Percentiles rank a stretch among this genome's conserved stretches.
Conservation (phyloP, 37 sponge, comb jelly and placozoan species). For the Chondrilla cf. caribensis region DNA sequence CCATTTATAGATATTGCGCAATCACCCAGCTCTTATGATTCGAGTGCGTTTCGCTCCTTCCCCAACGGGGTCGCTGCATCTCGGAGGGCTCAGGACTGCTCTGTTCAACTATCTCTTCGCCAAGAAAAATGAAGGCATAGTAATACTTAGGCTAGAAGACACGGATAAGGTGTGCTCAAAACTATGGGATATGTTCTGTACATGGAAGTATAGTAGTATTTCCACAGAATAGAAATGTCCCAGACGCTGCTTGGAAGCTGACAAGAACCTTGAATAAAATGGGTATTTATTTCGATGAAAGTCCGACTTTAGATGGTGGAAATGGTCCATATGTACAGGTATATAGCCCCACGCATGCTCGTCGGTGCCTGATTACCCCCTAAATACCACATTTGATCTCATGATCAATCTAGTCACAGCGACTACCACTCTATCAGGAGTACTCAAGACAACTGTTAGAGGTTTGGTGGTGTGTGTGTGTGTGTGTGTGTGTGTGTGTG, state of each 20-base stretch:
- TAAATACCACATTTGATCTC: no score
- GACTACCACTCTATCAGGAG: background rate
- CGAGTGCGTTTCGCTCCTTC: constrained; percentile 91
- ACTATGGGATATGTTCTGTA: background rate
- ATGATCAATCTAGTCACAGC: background rate
- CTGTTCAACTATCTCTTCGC: constrained; percentile 85
- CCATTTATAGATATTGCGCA: no score
- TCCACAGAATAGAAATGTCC: constrained; percentile 46
- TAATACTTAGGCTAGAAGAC: constrained; percentile 80
- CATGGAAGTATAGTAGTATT: background rate
- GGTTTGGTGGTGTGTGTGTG: constrained; percentile 1
- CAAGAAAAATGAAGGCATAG: constrained; percentile 46
- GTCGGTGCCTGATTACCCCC: no score
- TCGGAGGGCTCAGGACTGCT: constrained; percentile 86
- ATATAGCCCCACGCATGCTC: no score
- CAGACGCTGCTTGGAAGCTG: constrained; percentile 39
- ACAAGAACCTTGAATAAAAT: constrained; percentile 44
- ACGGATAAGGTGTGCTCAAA: constrained; percentile 55
- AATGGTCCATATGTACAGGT: constrained; percentile 57
- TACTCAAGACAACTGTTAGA: background rate
- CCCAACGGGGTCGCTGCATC: constrained; percentile 84
- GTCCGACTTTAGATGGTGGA: constrained; percentile 44
- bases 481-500: constrained; percentile 14
- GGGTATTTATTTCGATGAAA: constrained; percentile 73
- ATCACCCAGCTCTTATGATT: no score